Percentiles rank a stretch among this genome's conserved stretches.
These are phyloP conservation scores for Araneus ventricosus DNA, from an alignment of 1,140 invertebrate species.

Conservation along the genomic window DNA sequence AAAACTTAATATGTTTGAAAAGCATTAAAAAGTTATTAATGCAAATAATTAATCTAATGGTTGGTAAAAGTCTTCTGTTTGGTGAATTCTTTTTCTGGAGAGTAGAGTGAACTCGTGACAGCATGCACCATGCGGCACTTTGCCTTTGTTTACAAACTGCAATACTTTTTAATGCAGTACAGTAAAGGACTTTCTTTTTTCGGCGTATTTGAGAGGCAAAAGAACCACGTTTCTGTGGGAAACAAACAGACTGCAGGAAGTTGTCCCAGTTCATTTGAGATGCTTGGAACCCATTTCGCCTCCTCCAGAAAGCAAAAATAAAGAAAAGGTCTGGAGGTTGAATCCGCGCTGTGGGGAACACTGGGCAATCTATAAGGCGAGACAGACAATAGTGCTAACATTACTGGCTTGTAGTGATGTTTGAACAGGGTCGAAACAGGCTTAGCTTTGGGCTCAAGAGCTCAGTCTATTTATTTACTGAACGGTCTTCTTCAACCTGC, in stretches of 20 bases:
- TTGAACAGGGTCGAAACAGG: slow-evolving; percentile 67
- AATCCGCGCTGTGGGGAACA: slow-evolving; percentile 30
- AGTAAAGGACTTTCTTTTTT: neutral
- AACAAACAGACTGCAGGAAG: neutral
- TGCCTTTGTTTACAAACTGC: neutral
- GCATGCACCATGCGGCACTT: neutral
- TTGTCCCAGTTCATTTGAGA: slow-evolving; percentile 44
- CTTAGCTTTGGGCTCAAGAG: slow-evolving; percentile 69
- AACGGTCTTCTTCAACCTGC: slow-evolving; percentile 59
- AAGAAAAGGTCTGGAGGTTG: slow-evolving; percentile 50
- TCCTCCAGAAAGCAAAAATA: slow-evolving; percentile 35
- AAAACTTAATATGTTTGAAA: no score
- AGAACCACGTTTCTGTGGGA: slow-evolving; percentile 32
- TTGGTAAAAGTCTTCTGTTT: no score
- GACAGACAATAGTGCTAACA: slow-evolving; percentile 68
- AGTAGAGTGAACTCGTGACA: no score
- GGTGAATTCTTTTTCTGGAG: no score
- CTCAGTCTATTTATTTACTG: slow-evolving; percentile 69
- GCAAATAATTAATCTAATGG: no score
- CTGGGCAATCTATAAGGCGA: slow-evolving; percentile 56
- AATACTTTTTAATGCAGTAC: neutral
- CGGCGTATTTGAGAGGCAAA: neutral
- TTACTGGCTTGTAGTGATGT: slow-evolving; percentile 70
- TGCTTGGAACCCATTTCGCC: slow-evolving; percentile 33
- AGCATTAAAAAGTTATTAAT: no score